Evolutionary conservation across 2,888 invertebrate genomes (phyloP).

Genomic region (Cyaniris semiargus): DNA sequence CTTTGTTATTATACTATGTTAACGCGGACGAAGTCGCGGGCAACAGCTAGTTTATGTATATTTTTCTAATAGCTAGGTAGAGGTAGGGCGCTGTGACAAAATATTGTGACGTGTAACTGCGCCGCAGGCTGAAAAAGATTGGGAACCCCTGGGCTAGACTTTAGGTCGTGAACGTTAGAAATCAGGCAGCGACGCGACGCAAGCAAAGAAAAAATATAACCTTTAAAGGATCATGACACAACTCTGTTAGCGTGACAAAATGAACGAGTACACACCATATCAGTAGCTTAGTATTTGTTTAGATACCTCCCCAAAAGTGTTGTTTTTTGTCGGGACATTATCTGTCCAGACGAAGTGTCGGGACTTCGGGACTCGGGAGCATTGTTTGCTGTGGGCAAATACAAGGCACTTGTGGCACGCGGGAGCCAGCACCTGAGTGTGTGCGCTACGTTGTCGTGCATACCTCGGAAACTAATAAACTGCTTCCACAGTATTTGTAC

Average conservation of each 20-base stretch:
- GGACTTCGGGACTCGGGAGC: constrained; percentile 57
- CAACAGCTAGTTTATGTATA: too few species aligned
- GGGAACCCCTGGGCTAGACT: too few species aligned
- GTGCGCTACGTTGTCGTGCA: constrained; percentile 71
- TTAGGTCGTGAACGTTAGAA: too few species aligned
- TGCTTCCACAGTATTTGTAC: not conserved
- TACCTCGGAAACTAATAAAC: constrained; percentile 61
- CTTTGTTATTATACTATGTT: too few species aligned
- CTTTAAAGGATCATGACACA: not conserved
- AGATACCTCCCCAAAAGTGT: constrained; percentile 36
- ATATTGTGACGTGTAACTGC: too few species aligned
- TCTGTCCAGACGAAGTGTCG: constrained; percentile 59
- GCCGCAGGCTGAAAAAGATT: too few species aligned
- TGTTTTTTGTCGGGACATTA: constrained; percentile 53
- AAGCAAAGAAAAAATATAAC: too few species aligned
- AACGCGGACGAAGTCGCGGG: too few species aligned
- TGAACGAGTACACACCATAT: constrained; percentile 40
- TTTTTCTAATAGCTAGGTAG: too few species aligned
- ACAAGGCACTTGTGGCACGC: constrained; percentile 64
- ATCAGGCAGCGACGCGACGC: too few species aligned
- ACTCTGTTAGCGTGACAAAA: not conserved
- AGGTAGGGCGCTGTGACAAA: too few species aligned
- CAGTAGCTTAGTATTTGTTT: constrained; percentile 48
- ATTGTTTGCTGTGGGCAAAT: constrained; percentile 70
- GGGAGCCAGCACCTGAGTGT: constrained; percentile 56